Conservation (phyloP, 2,113 vertebrate genomes). For the Gobiocypris rarus region DNA sequence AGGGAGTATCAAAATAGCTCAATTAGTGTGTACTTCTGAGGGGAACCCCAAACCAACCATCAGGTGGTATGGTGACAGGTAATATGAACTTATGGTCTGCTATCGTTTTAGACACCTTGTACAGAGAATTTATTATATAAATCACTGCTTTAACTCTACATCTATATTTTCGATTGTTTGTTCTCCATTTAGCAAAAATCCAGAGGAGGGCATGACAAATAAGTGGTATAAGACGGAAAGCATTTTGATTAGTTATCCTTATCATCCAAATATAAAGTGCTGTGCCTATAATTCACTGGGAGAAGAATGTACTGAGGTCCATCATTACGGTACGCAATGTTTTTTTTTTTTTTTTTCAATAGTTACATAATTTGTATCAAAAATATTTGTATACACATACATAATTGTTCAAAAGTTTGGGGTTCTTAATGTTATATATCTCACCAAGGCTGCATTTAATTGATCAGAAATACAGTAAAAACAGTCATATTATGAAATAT, state of each 20-base stretch:
- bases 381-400: neutral
- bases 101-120: neutral
- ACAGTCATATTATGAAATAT: neutral
- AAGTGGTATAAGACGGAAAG: fast-evolving
- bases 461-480: neutral
- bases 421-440: neutral
- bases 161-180: neutral
- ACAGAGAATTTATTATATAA: neutral
- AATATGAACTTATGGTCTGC: neutral
- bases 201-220: fast-evolving
- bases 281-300: constrained; percentile 71
- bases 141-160: neutral
- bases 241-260: fast-evolving
- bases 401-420: neutral
- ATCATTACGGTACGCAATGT: constrained; percentile 69
- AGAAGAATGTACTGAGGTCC: constrained; percentile 67
- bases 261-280: constrained; percentile 55
- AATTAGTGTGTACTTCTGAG: constrained; percentile 75
- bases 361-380: neutral
- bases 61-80: constrained; percentile 68
- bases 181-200: neutral
- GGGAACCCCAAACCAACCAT: constrained; percentile 76
- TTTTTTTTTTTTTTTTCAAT: neutral
- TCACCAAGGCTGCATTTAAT: neutral
- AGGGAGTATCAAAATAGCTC: fast-evolving